Evolutionary conservation across 2,113 vertebrate species (phyloP).

Genomic region (Paramisgurnus dabryanus): DNA sequence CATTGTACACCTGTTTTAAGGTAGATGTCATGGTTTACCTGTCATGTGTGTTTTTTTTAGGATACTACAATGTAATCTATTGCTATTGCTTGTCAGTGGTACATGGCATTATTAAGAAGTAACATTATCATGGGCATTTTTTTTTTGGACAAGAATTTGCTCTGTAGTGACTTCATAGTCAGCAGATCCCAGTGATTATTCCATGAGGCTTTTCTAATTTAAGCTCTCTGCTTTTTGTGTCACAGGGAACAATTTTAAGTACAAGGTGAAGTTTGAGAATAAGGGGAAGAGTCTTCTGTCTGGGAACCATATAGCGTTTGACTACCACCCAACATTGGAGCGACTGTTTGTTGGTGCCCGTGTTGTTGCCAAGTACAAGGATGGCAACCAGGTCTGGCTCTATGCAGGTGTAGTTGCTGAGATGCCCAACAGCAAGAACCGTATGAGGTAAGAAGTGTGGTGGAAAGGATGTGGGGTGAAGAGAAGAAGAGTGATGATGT

Average conservation of each 20-base stretch:
- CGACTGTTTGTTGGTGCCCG: conserved; percentile 89
- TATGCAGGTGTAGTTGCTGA: conserved; percentile 97
- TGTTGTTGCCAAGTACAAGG: conserved; percentile 96
- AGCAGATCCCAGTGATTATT: too few species aligned
- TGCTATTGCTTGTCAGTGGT: too few species aligned
- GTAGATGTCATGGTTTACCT: neutral
- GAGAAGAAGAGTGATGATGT: too few species aligned
- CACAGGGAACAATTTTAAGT: conserved; percentile 84
- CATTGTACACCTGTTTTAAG: neutral
- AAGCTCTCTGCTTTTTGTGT: conserved; percentile 14
- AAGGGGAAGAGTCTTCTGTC: conserved; percentile 97
- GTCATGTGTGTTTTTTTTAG: neutral
- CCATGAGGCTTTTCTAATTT: neutral
- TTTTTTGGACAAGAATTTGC: neutral
- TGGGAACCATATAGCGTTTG: conserved; percentile 95
- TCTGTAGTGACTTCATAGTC: too few species aligned
- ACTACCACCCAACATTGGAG: conserved; percentile 87
- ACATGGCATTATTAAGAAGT: too few species aligned
- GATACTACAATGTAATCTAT: too few species aligned
- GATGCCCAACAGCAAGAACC: conserved; percentile 94
- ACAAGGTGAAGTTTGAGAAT: conserved; percentile 97
- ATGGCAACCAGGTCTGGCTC: conserved; percentile 93
- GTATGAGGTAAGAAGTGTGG: conserved; percentile 80
- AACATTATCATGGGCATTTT: too few species aligned
- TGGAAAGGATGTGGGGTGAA: neutral